Evolutionary conservation across 1,140 invertebrate species (phyloP).

Genomic region (Cotesia typhae): DNA sequence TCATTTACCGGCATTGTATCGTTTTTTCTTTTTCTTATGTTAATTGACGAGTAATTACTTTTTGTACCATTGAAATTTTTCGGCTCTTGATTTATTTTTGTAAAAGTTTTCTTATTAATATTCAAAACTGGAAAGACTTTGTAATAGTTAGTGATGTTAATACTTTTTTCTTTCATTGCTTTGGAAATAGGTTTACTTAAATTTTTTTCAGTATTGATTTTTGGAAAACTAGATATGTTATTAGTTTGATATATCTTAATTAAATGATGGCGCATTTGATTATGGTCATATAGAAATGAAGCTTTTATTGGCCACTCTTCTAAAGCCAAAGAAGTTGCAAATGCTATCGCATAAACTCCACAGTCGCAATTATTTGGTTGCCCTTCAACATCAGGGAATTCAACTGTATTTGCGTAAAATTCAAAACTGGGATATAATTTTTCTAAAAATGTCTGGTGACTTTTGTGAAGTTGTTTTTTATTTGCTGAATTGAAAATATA

Average conservation of each 20-base stretch:
- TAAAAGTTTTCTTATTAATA: too few species aligned
- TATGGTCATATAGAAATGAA: background rate
- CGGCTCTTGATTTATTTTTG: too few species aligned
- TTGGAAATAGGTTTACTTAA: too few species aligned
- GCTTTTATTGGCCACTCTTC: background rate
- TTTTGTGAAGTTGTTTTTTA: constrained; percentile 24
- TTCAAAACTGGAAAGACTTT: too few species aligned
- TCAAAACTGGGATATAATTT: constrained; percentile 27
- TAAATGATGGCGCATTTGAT: background rate
- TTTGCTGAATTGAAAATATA: constrained; percentile 39
- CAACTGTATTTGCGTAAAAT: background rate
- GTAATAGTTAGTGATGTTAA: too few species aligned
- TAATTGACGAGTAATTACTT: too few species aligned
- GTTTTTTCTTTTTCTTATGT: too few species aligned
- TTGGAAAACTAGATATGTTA: background rate
- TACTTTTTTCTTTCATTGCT: too few species aligned
- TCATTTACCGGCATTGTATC: too few species aligned
- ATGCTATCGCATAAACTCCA: background rate
- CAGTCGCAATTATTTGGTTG: constrained; percentile 13
- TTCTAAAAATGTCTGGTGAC: constrained; percentile 27
- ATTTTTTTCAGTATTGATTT: background rate
- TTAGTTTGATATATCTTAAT: background rate
- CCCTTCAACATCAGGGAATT: background rate
- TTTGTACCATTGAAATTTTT: too few species aligned
- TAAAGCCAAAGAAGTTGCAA: background rate